Percentiles rank a stretch among this genome's conserved stretches.
phyloP scores from a whole-genome alignment of 2,888 invertebrate species.

The Trichogramma dendrolimi region DNA sequence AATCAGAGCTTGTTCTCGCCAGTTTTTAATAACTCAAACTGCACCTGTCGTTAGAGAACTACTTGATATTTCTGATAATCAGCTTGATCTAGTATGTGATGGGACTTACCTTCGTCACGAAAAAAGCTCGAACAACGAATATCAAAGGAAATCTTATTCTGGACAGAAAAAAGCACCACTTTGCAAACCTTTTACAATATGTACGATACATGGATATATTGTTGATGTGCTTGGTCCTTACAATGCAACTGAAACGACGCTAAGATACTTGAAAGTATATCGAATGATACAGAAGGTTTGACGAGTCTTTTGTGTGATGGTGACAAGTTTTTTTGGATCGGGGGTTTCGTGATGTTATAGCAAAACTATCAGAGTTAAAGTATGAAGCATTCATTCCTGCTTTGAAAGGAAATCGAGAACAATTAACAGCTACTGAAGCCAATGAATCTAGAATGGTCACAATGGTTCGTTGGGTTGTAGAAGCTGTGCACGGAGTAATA shows the following conservation, averaged over 20 bases:
- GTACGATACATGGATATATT: slow-evolving; percentile 23
- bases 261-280: background rate
- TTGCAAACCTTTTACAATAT: slow-evolving; percentile 27
- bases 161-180: slow-evolving; percentile 26
- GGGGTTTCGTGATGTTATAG: slow-evolving; percentile 20
- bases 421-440: slow-evolving; percentile 29
- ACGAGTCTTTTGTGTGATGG: background rate
- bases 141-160: slow-evolving; percentile 29
- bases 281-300: background rate
- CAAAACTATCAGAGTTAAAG: slow-evolving; percentile 17
- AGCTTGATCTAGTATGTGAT: slow-evolving; percentile 22
- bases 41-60: slow-evolving; percentile 14
- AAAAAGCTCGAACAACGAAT: slow-evolving; percentile 27
- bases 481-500: slow-evolving; percentile 32
- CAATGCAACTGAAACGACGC: no score
- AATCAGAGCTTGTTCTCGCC: slow-evolving; percentile 8
- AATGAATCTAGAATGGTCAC: slow-evolving; percentile 29
- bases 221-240: slow-evolving; percentile 23
- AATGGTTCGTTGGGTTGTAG: slow-evolving; percentile 30
- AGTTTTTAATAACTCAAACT: slow-evolving; percentile 22
- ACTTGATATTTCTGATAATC: slow-evolving; percentile 10
- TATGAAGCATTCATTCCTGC: slow-evolving; percentile 32
- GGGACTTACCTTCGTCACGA: slow-evolving; percentile 26
- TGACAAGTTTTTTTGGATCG: slow-evolving; percentile 28
- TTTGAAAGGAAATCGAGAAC: slow-evolving; percentile 29